Conservation (phyloP, 2,888 invertebrate species). For the Ceratothoa steindachneri region DNA sequence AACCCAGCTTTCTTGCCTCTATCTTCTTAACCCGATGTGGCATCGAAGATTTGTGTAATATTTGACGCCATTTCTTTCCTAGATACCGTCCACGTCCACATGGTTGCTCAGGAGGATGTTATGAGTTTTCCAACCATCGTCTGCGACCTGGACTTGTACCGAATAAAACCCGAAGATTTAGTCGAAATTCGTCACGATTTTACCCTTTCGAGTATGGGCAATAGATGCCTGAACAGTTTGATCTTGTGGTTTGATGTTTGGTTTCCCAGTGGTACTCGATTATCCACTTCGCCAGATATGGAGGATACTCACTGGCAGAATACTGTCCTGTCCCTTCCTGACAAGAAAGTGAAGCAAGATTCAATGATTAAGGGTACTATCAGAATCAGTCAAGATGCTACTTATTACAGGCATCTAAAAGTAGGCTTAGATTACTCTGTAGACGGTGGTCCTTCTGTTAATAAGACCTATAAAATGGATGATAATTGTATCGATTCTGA, state of each 20-base stretch:
- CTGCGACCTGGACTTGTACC: slow-evolving; percentile 41
- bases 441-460: slow-evolving; percentile 25
- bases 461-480: slow-evolving; percentile 34
- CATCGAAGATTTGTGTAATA: no score
- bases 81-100: slow-evolving; percentile 41
- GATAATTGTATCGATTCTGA: slow-evolving; percentile 41
- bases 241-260: slow-evolving; percentile 46
- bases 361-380: slow-evolving; percentile 20
- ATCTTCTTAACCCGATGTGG: no score
- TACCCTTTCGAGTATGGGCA: slow-evolving; percentile 40
- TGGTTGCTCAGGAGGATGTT: slow-evolving; percentile 44
- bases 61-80: no score
- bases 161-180: slow-evolving; percentile 26
- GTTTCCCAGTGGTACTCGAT: slow-evolving; percentile 41
- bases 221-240: slow-evolving; percentile 33
- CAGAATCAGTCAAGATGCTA: slow-evolving; percentile 26
- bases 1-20: no score
- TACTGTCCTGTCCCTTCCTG: slow-evolving; percentile 35
- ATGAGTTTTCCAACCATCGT: slow-evolving; percentile 36
- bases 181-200: slow-evolving; percentile 23
- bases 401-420: slow-evolving; percentile 32
- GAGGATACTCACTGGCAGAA: slow-evolving; percentile 47
- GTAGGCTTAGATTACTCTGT: slow-evolving; percentile 30
- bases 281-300: slow-evolving; percentile 44
- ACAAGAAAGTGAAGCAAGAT: slow-evolving; percentile 26